phyloP scores from a whole-genome alignment of 2,888 invertebrate genomes.

The Eristalis arbustorum region DNA sequence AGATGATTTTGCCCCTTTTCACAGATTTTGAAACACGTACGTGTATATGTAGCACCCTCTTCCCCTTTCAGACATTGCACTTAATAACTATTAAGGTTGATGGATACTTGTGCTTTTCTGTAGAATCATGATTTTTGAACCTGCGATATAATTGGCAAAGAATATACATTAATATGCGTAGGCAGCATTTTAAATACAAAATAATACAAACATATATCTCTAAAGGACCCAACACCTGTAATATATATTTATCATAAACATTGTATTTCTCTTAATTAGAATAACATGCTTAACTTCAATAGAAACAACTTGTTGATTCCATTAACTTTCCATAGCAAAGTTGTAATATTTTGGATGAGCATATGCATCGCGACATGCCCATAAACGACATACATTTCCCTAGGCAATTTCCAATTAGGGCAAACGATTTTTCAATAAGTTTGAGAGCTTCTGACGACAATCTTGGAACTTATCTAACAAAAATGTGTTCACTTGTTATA shows the following conservation, averaged over 20 bases:
- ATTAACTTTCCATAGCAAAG: background rate
- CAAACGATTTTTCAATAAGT: background rate
- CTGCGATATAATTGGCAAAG: background rate
- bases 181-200: no score
- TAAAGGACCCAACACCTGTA: no score
- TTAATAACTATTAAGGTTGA: background rate
- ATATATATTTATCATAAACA: no score
- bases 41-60: background rate
- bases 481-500: background rate
- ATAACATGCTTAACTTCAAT: background rate
- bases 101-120: background rate
- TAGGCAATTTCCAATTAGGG: background rate
- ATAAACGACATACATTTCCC: background rate
- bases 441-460: background rate
- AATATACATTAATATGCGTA: background rate
- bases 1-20: slow-evolving; percentile 29
- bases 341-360: no score
- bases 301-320: background rate
- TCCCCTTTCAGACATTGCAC: background rate
- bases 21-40: background rate
- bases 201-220: no score
- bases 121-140: background rate
- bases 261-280: no score
- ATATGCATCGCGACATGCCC: no score
- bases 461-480: background rate